A percentile compares a stretch with the other conserved stretches of the same genome.
phyloP scores from a whole-genome alignment of 2,113 vertebrate genomes.

The Syngnathus typhle region DNA sequence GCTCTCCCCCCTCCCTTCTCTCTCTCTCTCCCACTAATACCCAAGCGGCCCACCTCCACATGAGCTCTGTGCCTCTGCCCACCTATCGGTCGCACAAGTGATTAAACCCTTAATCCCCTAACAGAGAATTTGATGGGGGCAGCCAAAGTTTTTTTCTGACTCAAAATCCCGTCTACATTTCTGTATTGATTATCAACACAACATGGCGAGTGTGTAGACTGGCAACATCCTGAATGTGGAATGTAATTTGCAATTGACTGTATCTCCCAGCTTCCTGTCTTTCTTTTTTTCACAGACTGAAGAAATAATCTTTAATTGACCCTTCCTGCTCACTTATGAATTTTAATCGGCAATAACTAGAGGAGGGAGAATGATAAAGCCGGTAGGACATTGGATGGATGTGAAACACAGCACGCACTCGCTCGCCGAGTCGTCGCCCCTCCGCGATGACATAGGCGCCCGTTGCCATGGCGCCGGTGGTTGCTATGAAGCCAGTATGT shows the following conservation, averaged over 20 bases:
- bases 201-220: slow-evolving; percentile 49
- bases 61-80: slow-evolving; percentile 44
- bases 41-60: slow-evolving; percentile 31
- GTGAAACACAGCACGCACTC: slow-evolving; percentile 63
- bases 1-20: slow-evolving; percentile 1
- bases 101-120: slow-evolving; percentile 61
- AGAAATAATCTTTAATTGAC: slow-evolving; percentile 12
- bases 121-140: slow-evolving; percentile 22
- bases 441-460: slow-evolving; percentile 45
- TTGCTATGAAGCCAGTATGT: slow-evolving; percentile 68
- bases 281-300: neutral
- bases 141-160: slow-evolving; percentile 30
- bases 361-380: slow-evolving; percentile 15
- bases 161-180: neutral
- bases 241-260: slow-evolving; percentile 48
- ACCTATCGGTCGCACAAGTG: slow-evolving; percentile 42
- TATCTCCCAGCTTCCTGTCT: slow-evolving; percentile 41
- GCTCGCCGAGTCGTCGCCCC: slow-evolving; percentile 27
- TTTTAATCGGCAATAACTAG: slow-evolving; percentile 28
- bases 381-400: slow-evolving; percentile 52
- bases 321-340: slow-evolving; percentile 24
- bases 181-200: slow-evolving; percentile 21
- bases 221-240: slow-evolving; percentile 49
- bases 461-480: slow-evolving; percentile 69
- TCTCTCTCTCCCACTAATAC: slow-evolving; percentile 16